These are phyloP conservation scores for Glaucidium brasilianum DNA, from an alignment of 2,113 vertebrate species.

Conservation along the genomic window DNA sequence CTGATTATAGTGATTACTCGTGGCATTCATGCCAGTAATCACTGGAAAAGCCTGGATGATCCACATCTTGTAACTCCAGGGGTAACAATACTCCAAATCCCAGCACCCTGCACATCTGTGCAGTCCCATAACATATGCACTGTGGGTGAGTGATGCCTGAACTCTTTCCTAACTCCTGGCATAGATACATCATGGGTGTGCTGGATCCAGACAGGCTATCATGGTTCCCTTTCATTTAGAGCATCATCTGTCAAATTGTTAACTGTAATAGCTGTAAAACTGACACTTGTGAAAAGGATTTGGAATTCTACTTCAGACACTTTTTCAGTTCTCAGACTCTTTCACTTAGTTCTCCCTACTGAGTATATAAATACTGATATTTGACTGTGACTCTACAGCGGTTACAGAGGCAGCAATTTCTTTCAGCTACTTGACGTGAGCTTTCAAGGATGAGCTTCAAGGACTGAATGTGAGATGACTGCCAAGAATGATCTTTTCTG, in stretches of 20 bases:
- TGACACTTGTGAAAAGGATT: background rate
- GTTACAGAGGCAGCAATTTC: conserved; percentile 23
- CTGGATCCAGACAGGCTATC: background rate
- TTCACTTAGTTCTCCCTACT: conserved; percentile 48
- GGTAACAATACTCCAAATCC: background rate
- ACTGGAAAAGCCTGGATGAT: background rate
- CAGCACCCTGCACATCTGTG: background rate
- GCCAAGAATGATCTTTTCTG: conserved; percentile 1
- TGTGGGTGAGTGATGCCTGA: background rate
- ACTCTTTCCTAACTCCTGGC: background rate
- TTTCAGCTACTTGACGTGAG: conserved; percentile 29
- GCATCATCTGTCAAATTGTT: background rate
- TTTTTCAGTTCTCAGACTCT: conserved; percentile 47
- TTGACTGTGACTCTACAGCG: conserved; percentile 33
- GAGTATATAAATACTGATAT: conserved; percentile 24
- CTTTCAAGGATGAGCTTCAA: conserved; percentile 44
- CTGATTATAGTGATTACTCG: background rate
- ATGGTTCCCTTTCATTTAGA: background rate
- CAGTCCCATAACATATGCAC: background rate
- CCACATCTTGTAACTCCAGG: background rate
- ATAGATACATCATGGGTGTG: background rate
- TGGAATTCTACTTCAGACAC: conserved; percentile 38
- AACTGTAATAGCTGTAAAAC: background rate
- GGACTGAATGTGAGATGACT: conserved; percentile 36
- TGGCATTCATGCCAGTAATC: background rate